Conservation (phyloP, 1,140 invertebrate species). For the Pantala flavescens region DNA sequence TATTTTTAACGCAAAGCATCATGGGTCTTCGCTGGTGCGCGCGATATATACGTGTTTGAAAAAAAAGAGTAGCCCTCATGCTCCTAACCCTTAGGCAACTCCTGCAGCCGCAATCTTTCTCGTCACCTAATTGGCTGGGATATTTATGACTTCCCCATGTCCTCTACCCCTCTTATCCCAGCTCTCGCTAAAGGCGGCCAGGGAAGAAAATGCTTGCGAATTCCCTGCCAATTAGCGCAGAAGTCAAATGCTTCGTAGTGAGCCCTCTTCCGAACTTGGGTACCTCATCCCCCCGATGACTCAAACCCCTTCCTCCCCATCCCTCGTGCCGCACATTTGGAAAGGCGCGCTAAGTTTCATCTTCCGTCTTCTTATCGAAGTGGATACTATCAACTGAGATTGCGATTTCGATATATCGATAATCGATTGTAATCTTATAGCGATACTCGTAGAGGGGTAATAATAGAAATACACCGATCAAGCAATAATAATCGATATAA, state of each 20-base stretch:
- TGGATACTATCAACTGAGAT: no score
- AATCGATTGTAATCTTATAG: no score
- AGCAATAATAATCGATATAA: no score
- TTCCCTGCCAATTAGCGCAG: slow-evolving; percentile 2
- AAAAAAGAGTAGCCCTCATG: neutral
- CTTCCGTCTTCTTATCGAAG: no score
- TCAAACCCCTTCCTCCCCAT: neutral
- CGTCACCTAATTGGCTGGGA: slow-evolving; percentile 7
- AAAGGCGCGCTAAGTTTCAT: no score
- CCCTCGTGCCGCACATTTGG: no score
- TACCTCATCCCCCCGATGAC: neutral
- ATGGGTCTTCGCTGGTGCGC: neutral
- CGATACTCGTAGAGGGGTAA: no score
- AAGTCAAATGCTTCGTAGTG: neutral
- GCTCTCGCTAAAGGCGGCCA: neutral
- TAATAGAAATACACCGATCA: no score
- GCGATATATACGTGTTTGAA: neutral
- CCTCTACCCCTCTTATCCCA: neutral
- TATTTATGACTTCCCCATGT: slow-evolving; percentile 2
- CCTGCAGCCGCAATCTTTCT: neutral
- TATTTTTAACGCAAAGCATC: slow-evolving; percentile 7
- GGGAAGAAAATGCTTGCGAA: slow-evolving; percentile 4
- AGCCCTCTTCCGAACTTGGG: neutral
- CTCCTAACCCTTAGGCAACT: neutral
- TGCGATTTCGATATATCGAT: no score